These are phyloP conservation scores for Rhinoptilus africanus DNA, from an alignment of 2,113 vertebrate genomes.

Conservation along the genomic window DNA sequence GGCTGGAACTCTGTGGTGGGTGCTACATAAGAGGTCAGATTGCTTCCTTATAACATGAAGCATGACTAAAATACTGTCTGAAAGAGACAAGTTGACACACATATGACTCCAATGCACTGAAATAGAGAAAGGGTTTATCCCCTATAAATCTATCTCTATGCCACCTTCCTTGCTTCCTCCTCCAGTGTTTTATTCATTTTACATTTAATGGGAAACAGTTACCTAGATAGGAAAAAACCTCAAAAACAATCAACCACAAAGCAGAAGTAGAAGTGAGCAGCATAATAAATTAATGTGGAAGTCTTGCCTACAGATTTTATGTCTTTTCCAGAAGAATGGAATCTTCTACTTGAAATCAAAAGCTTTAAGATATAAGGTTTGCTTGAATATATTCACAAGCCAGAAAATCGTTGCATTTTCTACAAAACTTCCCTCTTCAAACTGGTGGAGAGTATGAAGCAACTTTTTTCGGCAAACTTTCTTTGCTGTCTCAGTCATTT, in stretches of 20 bases:
- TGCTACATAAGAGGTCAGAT: background rate
- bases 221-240: background rate
- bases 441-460: background rate
- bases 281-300: background rate
- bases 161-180: background rate
- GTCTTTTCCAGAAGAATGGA: background rate
- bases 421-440: background rate
- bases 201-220: background rate
- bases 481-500: background rate
- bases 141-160: background rate
- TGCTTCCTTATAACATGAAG: background rate
- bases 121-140: background rate
- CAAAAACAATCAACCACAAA: too few species aligned
- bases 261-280: background rate
- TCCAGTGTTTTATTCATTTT: background rate
- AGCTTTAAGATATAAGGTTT: background rate
- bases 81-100: accelerated
- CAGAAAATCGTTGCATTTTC: background rate
- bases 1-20: background rate
- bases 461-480: background rate
- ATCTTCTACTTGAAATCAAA: background rate
- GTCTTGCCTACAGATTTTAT: background rate
- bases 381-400: background rate
- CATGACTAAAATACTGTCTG: background rate
- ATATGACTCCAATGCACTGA: background rate